Evolutionary conservation across 2,113 vertebrate species (phyloP).

Genomic region (Leptocoma aspasia): DNA sequence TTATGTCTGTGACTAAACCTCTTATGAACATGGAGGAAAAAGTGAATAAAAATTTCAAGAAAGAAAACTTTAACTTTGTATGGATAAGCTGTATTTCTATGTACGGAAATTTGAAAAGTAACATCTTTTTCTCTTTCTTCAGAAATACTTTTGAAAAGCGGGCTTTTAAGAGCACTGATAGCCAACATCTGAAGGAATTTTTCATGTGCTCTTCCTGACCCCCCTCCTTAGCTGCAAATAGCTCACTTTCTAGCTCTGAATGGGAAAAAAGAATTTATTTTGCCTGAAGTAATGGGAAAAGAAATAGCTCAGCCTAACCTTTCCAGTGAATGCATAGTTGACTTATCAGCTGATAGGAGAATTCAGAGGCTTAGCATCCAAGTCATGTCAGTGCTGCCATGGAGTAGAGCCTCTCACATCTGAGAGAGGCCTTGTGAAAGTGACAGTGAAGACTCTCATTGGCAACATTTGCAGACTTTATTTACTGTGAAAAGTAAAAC

Average conservation of each 20-base stretch:
- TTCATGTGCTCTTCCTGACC: background rate
- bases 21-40: background rate
- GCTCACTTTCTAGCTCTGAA: background rate
- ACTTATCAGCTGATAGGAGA: background rate
- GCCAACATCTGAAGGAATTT: background rate
- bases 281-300: background rate
- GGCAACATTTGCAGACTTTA: background rate
- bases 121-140: background rate
- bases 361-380: background rate
- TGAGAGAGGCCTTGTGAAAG: background rate
- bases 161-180: background rate
- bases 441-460: background rate
- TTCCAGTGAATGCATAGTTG: background rate
- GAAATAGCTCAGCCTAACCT: background rate
- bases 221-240: background rate
- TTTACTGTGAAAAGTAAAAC: background rate
- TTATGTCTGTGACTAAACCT: background rate
- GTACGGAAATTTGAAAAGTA: background rate
- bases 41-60: background rate
- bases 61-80: background rate
- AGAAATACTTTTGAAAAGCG: background rate
- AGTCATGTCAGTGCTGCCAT: background rate
- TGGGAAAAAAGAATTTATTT: background rate
- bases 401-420: background rate
- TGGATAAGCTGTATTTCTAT: background rate